Conservation (phyloP, 2,113 vertebrate species). For the Sialia sialis region DNA sequence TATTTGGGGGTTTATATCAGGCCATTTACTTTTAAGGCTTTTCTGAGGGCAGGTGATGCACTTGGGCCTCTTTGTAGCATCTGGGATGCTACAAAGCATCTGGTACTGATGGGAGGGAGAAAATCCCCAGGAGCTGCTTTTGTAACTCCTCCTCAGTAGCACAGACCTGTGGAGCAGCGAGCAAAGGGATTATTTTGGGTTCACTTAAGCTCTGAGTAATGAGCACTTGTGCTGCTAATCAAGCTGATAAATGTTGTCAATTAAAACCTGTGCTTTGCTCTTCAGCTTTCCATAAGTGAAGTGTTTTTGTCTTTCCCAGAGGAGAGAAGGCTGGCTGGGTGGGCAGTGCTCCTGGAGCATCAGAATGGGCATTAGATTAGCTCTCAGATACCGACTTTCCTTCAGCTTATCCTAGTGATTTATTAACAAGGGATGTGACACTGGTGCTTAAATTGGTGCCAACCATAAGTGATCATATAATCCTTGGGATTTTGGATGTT, state of each 20-base stretch:
- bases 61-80: neutral
- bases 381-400: neutral
- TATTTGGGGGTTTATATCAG: neutral
- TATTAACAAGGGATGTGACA: neutral
- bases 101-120: neutral
- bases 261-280: neutral
- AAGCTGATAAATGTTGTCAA: neutral
- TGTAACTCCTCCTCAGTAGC: neutral
- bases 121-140: neutral
- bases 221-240: slow-evolving; percentile 25
- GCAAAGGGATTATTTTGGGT: neutral
- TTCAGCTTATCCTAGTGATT: neutral
- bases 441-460: neutral
- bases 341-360: neutral
- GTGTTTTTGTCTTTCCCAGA: neutral
- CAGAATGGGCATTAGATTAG: neutral
- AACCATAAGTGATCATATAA: neutral
- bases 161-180: neutral
- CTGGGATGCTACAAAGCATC: neutral
- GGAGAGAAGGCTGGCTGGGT: neutral
- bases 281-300: neutral
- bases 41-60: neutral
- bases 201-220: slow-evolving; percentile 6
- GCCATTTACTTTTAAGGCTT: neutral
- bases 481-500: neutral